Conservation (phyloP, 2,113 vertebrate genomes). For the Recurvirostra avosetta region DNA sequence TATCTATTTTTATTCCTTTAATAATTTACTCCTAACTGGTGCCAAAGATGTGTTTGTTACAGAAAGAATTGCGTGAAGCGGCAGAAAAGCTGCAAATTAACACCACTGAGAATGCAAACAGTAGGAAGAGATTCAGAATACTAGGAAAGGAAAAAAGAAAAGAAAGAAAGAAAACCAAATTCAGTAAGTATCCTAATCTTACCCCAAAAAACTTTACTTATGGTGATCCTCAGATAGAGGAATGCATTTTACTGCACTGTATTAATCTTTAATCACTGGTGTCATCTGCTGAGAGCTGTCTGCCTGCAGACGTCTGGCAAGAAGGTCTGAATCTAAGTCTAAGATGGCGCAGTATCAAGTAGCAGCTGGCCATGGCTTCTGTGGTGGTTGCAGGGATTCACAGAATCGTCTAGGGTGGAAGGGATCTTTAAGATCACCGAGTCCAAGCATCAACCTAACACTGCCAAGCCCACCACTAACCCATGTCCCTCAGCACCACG, state of each 20-base stretch:
- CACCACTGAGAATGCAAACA: background rate
- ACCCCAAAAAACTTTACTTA: background rate
- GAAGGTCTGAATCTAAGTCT: background rate
- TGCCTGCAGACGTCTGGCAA: background rate
- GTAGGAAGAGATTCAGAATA: background rate
- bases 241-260: background rate
- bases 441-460: too few species aligned
- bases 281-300: background rate
- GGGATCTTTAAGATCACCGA: too few species aligned
- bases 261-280: background rate
- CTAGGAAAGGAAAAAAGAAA: background rate
- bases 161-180: background rate
- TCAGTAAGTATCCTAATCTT: background rate
- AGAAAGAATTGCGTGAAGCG: background rate
- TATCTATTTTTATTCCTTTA: background rate
- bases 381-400: background rate
- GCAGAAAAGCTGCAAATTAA: background rate
- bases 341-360: fast-evolving
- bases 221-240: fast-evolving
- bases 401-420: too few species aligned
- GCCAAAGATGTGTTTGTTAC: background rate
- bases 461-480: too few species aligned
- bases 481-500: too few species aligned
- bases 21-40: background rate
- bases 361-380: background rate